phyloP scores from a whole-genome alignment of 2,888 invertebrate genomes.

The Machimus atricapillus region DNA sequence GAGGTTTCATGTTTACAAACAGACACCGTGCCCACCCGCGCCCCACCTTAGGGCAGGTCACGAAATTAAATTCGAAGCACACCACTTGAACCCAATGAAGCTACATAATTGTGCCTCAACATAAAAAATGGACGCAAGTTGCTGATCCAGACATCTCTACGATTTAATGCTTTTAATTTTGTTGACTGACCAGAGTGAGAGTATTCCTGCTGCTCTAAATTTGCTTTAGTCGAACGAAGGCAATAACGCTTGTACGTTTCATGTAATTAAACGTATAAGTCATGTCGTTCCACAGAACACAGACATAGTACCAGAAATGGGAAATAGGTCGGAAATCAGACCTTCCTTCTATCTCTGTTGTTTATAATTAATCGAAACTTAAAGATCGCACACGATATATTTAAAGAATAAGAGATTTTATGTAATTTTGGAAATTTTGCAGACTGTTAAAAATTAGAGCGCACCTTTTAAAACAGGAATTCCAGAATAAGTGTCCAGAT shows the following conservation, averaged over 20 bases:
- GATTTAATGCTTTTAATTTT: slow-evolving; percentile 20
- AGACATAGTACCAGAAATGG: not conserved
- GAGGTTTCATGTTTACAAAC: slow-evolving; percentile 21
- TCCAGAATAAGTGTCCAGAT: not conserved
- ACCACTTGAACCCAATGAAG: not conserved
- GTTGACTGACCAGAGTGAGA: not conserved
- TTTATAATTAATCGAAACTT: not conserved
- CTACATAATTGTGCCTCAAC: not conserved
- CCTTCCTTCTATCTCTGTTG: not conserved
- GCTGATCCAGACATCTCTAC: not conserved
- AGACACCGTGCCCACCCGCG: not conserved
- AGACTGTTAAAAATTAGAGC: slow-evolving; percentile 2
- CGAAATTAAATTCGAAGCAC: not conserved
- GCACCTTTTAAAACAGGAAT: not conserved
- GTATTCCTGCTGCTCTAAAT: not conserved
- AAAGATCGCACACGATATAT: not conserved
- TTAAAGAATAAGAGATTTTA: not conserved
- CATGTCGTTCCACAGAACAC: not conserved
- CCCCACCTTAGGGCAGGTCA: slow-evolving; percentile 10
- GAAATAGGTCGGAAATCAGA: not conserved
- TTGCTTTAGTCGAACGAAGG: not conserved
- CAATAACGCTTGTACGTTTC: not conserved
- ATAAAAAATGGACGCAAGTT: not conserved
- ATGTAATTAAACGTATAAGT: slow-evolving; percentile 13
- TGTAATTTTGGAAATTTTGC: not conserved